A percentile compares a stretch with the other conserved stretches of the same genome.
Conservation (phyloP, 2,113 vertebrate genomes). For the Ammospiza nelsoni region DNA sequence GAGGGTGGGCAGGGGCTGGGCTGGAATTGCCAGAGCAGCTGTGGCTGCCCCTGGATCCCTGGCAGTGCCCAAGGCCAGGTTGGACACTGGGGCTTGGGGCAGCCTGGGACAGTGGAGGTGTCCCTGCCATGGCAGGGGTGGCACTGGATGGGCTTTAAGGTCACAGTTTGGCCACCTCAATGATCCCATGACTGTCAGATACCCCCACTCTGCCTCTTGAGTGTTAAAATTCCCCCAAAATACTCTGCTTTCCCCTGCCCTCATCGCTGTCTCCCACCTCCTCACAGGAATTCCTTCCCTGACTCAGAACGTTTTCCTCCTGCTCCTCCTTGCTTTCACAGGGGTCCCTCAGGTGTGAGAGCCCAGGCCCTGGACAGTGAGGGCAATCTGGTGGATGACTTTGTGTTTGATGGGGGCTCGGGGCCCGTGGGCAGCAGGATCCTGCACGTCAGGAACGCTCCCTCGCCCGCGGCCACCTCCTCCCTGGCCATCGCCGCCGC, state of each 20-base stretch:
- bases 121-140: background rate
- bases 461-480: conserved; percentile 95
- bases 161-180: background rate
- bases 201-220: background rate
- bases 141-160: background rate
- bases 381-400: conserved; percentile 93
- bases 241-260: background rate
- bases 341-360: conserved; percentile 92
- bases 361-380: conserved; percentile 89
- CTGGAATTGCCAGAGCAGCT: background rate
- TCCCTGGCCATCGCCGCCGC: conserved; percentile 91
- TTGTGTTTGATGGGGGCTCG: conserved; percentile 91
- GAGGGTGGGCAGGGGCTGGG: background rate
- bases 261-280: background rate
- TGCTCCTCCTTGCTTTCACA: conserved; percentile 27
- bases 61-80: fast-evolving
- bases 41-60: background rate
- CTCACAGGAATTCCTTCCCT: background rate
- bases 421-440: conserved; percentile 83
- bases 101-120: fast-evolving
- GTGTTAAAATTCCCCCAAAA: background rate
- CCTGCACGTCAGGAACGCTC: conserved; percentile 94
- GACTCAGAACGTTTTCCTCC: fast-evolving
- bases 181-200: background rate
- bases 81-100: background rate